These are phyloP conservation scores for Limanda limanda DNA, from an alignment of 2,113 vertebrate genomes.

Conservation along the genomic window DNA sequence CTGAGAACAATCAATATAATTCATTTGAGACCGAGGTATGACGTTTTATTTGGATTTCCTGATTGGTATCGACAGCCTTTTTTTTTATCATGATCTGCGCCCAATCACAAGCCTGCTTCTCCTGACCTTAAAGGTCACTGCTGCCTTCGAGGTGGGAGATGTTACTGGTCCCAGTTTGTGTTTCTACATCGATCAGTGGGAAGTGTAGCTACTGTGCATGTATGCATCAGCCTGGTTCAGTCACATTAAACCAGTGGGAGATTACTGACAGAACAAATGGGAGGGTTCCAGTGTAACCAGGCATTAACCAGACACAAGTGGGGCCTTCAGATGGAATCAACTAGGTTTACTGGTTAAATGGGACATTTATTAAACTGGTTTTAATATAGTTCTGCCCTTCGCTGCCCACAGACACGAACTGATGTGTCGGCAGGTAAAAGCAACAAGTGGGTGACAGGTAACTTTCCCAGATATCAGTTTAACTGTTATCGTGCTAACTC, in stretches of 20 bases:
- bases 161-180: not conserved
- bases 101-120: not conserved
- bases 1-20: too few species aligned
- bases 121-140: not conserved
- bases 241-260: too few species aligned
- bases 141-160: not conserved
- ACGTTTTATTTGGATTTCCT: too few species aligned
- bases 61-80: not conserved
- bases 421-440: not conserved
- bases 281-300: not conserved
- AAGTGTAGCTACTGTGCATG: too few species aligned
- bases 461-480: not conserved
- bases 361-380: too few species aligned
- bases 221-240: not conserved
- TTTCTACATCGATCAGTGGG: too few species aligned
- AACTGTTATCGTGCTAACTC: not conserved
- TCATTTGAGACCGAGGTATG: too few species aligned
- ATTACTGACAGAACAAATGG: too few species aligned
- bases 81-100: not conserved
- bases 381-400: not conserved
- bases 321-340: too few species aligned
- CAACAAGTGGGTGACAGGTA: conserved; percentile 41
- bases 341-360: too few species aligned
- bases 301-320: too few species aligned
- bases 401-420: not conserved